Conservation (phyloP, 2,113 vertebrate species). For the Megatriorchis doriae region DNA sequence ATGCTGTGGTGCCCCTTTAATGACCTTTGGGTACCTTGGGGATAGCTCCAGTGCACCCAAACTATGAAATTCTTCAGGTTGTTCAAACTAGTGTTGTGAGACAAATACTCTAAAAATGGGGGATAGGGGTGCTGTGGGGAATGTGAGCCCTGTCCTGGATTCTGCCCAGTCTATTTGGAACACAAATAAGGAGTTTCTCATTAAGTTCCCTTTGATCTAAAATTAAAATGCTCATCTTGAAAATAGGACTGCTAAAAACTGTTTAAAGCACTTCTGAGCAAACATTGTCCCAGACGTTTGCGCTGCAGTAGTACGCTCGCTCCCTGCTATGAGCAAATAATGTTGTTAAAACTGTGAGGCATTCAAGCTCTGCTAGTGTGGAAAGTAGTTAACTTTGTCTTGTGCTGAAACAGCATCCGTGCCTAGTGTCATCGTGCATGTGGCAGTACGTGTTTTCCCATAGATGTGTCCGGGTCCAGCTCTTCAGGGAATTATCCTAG, state of each 20-base stretch:
- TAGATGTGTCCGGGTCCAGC: fast-evolving
- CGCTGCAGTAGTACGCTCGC: background rate
- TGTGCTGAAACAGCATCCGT: background rate
- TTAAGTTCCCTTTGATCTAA: background rate
- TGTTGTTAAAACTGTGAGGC: background rate
- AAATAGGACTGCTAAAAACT: background rate
- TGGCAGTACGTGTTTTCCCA: background rate
- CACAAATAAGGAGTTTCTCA: background rate
- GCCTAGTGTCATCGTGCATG: fast-evolving
- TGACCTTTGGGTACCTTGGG: background rate
- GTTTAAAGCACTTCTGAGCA: background rate
- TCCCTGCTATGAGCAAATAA: background rate
- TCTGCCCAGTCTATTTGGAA: background rate
- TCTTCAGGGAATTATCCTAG: background rate
- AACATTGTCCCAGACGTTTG: background rate
- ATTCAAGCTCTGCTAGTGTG: background rate
- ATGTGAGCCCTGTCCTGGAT: background rate
- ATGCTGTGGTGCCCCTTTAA: background rate
- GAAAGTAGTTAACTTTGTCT: background rate
- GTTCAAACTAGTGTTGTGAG: background rate
- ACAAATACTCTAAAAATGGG: background rate
- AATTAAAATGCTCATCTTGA: background rate
- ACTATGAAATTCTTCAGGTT: background rate
- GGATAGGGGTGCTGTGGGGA: background rate
- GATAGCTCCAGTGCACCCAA: background rate